phyloP scores from a whole-genome alignment of 1,140 invertebrate genomes.

The Zaprionus africanus region DNA sequence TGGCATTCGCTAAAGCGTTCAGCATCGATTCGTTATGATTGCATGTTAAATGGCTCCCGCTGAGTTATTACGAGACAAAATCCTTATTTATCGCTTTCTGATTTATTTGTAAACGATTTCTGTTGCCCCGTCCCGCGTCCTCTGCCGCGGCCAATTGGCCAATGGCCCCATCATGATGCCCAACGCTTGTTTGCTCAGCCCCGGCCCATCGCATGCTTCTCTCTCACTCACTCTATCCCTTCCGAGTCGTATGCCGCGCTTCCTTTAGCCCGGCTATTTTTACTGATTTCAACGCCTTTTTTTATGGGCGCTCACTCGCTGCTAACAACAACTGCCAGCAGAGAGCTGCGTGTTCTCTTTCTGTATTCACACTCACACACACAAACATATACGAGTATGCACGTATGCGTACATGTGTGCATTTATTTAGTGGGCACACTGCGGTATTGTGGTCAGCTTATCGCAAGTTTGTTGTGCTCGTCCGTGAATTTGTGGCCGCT shows the following conservation, averaged over 20 bases:
- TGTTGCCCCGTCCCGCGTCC: constrained; percentile 33
- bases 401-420: not conserved
- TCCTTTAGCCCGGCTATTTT: constrained; percentile 52
- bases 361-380: not conserved
- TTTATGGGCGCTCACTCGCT: constrained; percentile 45
- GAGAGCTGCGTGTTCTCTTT: constrained; percentile 25
- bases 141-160: constrained; percentile 24
- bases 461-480: constrained; percentile 42
- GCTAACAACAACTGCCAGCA: constrained; percentile 26
- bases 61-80: constrained; percentile 85
- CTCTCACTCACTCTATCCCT: constrained; percentile 6
- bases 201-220: not conserved
- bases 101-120: constrained; percentile 84
- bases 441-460: constrained; percentile 27
- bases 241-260: constrained; percentile 10
- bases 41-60: constrained; percentile 84
- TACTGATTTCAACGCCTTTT: constrained; percentile 75
- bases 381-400: not conserved
- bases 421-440: not conserved
- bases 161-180: constrained; percentile 58
- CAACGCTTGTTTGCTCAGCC: constrained; percentile 53
- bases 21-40: constrained; percentile 84
- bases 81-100: constrained; percentile 84
- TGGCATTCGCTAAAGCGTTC: constrained; percentile 72
- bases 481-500: constrained; percentile 58